Evolutionary conservation across 2,888 invertebrate genomes (phyloP).

Genomic region (Drosophila meridionalis): DNA sequence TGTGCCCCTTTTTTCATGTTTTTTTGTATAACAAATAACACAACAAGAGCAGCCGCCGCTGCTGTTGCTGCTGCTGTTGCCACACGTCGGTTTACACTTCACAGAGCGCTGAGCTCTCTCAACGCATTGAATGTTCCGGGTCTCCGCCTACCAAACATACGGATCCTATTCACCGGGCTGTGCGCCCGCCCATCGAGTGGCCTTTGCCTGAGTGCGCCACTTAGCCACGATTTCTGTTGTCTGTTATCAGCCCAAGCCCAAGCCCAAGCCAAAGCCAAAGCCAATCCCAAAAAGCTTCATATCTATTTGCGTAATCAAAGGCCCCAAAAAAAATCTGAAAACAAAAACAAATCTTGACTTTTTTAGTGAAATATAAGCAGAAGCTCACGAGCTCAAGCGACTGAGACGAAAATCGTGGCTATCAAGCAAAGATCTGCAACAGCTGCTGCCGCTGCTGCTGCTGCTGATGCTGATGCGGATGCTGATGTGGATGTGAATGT

Average conservation of each 20-base stretch:
- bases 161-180: constrained; percentile 41
- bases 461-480: neutral
- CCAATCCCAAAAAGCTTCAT: constrained; percentile 23
- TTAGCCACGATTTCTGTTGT: constrained; percentile 71
- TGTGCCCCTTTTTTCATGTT: constrained; percentile 17
- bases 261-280: neutral
- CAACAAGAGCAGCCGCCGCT: constrained; percentile 23
- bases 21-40: constrained; percentile 5
- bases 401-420: constrained; percentile 35
- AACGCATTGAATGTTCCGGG: constrained; percentile 16
- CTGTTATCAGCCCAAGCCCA: constrained; percentile 53
- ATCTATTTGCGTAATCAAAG: constrained; percentile 69
- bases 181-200: constrained; percentile 64
- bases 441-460: constrained; percentile 35
- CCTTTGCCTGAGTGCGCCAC: constrained; percentile 62
- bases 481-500: constrained; percentile 23
- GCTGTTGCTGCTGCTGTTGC: constrained; percentile 30
- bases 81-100: constrained; percentile 79
- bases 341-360: constrained; percentile 10
- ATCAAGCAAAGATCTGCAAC: constrained; percentile 53
- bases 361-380: constrained; percentile 18
- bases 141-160: constrained; percentile 69
- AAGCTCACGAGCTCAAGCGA: constrained; percentile 16
- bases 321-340: constrained; percentile 45
- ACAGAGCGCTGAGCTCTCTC: constrained; percentile 52